Base-by-base conservation (phyloP, 2,113 vertebrate genomes). In the Cervus canadensis region DNA sequence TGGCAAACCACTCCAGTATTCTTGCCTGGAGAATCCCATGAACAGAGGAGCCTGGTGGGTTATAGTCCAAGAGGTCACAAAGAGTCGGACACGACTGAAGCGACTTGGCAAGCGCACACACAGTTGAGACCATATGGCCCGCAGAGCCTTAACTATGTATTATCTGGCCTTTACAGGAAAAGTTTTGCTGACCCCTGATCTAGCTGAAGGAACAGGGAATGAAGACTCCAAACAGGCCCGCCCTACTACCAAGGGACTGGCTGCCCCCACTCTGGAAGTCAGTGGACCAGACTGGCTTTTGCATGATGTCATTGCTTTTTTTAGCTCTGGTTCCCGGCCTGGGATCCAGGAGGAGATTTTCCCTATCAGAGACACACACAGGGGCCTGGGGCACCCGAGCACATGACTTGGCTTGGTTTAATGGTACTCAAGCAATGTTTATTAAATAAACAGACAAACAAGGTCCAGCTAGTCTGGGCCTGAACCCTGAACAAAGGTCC, bases 221-320 rank as follows among this genome's bases (percentile, higher is more conserved):
- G n/a, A 25, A 50, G 84, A 88, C 36, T 92, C 60, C 43, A 23
- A 85, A 90, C 33, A 94, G 89, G 12, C 52, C 76, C 19, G 60
- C 45, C 81, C 64, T 33, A 74, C 88, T 85, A 79, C 33, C 40
- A 81, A 60, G 36, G 36, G 78, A 88, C 45, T n/a, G 79, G 82
- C 83, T 94, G 54, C 36, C 93, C 95, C 78, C 7, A 40, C 71
- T 43, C 76, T 86, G 83, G 30, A 94, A 97, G 96, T 88, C 0
- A 94, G 88, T 87, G 52, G 59, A 96, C 87, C 79, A 88, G 67
- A 97, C 90, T 97, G 71, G 89, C 82, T 98, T 96, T 91, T 94
- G 97, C 93, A 97, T 97, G 97, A 97, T 94, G 92, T 97, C 95
- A 97, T 95, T 95, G 95, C 81, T 97, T 96, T 96, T 95, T 97